Evolutionary conservation across 2,888 invertebrate species (phyloP).

Genomic region (Amphipoea oculea): DNA sequence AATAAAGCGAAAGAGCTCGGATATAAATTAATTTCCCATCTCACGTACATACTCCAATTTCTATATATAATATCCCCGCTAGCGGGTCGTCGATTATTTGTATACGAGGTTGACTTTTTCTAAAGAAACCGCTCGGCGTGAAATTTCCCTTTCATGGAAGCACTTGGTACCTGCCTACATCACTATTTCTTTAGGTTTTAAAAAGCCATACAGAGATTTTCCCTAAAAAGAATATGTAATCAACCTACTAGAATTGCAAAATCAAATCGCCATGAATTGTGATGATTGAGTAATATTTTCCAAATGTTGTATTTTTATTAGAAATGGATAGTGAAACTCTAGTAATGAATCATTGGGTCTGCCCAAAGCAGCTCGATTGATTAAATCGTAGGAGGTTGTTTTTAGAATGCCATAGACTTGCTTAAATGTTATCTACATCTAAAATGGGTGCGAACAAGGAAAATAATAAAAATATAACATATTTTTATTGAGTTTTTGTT

Average conservation of each 20-base stretch:
- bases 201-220: neutral
- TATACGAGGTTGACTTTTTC: conserved; percentile 12
- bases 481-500: neutral
- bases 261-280: conserved; percentile 15
- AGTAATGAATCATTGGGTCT: conserved; percentile 16
- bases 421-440: neutral
- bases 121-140: conserved; percentile 9
- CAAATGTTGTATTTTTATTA: conserved; percentile 6
- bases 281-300: conserved; percentile 21
- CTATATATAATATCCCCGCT: neutral
- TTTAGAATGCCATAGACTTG: conserved; percentile 9
- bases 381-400: conserved; percentile 17
- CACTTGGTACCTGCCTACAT: neutral
- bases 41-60: neutral
- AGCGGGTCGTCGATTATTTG: neutral
- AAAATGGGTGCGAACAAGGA: conserved; percentile 27
- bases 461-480: conserved; percentile 6
- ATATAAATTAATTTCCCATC: neutral
- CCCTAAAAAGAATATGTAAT: neutral
- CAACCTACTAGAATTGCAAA: conserved; percentile 13
- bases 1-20: neutral
- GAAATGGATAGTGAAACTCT: conserved; percentile 28
- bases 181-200: neutral
- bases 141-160: conserved; percentile 36
- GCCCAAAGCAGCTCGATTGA: neutral